A percentile compares a stretch with the other conserved stretches of the same genome.
Conservation (phyloP, 2,113 vertebrate genomes). For the Quiscalus mexicanus region DNA sequence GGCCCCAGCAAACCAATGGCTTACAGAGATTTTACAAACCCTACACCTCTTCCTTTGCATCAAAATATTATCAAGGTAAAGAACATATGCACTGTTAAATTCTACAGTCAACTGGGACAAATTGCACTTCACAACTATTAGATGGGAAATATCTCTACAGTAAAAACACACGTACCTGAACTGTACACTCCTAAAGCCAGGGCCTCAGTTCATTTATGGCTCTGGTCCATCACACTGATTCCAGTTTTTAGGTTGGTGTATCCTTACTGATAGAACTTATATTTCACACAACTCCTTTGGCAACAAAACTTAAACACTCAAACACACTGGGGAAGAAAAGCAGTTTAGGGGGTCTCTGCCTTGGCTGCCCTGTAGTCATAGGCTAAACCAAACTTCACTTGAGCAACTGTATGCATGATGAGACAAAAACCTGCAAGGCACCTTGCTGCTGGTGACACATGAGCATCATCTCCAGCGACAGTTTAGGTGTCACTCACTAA, state of each 20-base stretch:
- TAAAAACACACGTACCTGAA: background rate
- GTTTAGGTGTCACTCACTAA: background rate
- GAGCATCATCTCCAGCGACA: background rate
- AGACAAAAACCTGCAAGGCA: background rate
- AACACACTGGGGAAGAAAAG: background rate
- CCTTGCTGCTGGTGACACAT: background rate
- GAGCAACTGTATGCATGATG: accelerated
- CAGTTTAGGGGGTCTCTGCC: background rate
- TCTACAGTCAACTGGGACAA: background rate
- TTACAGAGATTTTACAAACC: background rate
- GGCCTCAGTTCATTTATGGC: background rate
- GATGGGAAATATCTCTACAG: background rate
- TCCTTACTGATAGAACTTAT: background rate
- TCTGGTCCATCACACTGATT: background rate
- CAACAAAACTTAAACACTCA: background rate
- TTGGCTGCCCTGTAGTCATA: background rate
- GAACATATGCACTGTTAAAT: background rate
- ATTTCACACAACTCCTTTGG: background rate
- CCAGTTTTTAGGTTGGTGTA: background rate
- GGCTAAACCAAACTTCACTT: background rate
- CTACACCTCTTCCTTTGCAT: background rate
- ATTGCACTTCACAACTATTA: background rate
- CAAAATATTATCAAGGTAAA: background rate
- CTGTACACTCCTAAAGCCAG: background rate
- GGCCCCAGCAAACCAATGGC: background rate